A percentile compares a stretch with the other conserved stretches of the same genome.
phyloP scores from a whole-genome alignment of 2,888 invertebrate species.

The Ganaspis brasiliensis region DNA sequence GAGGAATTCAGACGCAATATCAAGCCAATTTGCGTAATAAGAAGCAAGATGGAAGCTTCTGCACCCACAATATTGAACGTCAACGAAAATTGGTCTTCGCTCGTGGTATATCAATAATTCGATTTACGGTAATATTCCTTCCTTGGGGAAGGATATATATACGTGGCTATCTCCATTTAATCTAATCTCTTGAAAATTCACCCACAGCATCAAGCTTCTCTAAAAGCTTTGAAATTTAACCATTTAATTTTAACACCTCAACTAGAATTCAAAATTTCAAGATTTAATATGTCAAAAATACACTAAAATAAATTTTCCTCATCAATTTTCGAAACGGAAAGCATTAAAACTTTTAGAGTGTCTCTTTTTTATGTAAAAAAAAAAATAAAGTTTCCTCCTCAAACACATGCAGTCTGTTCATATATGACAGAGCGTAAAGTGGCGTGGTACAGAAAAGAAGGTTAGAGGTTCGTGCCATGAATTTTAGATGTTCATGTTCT shows the following conservation, averaged over 20 bases:
- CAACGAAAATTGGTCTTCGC: slow-evolving; percentile 37
- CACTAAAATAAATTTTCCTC: too few relatives aligned
- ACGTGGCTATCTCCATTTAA: slow-evolving; percentile 19
- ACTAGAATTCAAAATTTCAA: not conserved
- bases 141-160: not conserved
- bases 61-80: slow-evolving; percentile 24
- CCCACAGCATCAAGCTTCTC: not conserved
- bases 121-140: slow-evolving; percentile 35
- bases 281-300: not conserved
- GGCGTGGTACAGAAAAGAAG: slow-evolving; percentile 6
- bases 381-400: not conserved
- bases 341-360: slow-evolving; percentile 15
- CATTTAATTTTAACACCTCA: not conserved
- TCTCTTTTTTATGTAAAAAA: not conserved
- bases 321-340: not conserved
- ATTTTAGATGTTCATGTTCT: slow-evolving; percentile 28
- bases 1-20: slow-evolving; percentile 35
- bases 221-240: not conserved
- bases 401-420: slow-evolving; percentile 27
- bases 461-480: slow-evolving; percentile 26
- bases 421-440: slow-evolving; percentile 32
- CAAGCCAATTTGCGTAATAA: slow-evolving; percentile 32
- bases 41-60: slow-evolving; percentile 22
- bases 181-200: slow-evolving; percentile 29
- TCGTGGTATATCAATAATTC: slow-evolving; percentile 38